Evolutionary conservation across 2,888 invertebrate genomes (phyloP).

Genomic region (Noctua pronuba): DNA sequence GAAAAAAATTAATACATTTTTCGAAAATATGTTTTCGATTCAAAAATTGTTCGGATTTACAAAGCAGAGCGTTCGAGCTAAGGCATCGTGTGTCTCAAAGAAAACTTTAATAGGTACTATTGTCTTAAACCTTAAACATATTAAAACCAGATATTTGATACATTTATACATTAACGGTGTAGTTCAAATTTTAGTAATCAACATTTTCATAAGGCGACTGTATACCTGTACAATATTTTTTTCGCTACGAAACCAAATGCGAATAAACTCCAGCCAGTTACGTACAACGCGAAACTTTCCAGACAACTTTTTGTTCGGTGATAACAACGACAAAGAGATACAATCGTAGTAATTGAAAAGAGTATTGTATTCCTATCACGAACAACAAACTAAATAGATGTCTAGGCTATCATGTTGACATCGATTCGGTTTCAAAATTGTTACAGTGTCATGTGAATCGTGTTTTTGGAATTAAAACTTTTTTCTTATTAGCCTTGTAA

Average conservation of each 20-base stretch:
- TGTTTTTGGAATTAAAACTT: background rate
- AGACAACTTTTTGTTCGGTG: conserved; percentile 36
- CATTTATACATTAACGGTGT: background rate
- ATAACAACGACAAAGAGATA: conserved; percentile 27
- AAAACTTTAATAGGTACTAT: too few relatives aligned
- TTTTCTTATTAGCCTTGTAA: background rate
- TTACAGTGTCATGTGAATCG: background rate
- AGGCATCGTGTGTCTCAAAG: background rate
- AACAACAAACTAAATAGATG: conserved; percentile 7
- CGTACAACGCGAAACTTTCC: conserved; percentile 30
- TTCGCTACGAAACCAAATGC: background rate
- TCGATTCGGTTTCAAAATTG: background rate
- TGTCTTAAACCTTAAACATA: background rate
- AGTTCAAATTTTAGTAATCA: background rate
- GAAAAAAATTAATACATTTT: background rate
- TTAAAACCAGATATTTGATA: background rate
- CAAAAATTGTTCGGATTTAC: background rate
- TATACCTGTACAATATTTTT: background rate
- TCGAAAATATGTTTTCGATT: background rate
- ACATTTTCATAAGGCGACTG: background rate
- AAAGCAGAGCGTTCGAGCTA: background rate
- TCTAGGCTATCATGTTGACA: background rate
- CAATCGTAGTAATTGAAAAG: conserved; percentile 37
- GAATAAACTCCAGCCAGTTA: conserved; percentile 6
- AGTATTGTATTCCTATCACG: conserved; percentile 21